Evolutionary conservation across 1,140 invertebrate genomes (phyloP).

Genomic region (Eufriesea mexicana): DNA sequence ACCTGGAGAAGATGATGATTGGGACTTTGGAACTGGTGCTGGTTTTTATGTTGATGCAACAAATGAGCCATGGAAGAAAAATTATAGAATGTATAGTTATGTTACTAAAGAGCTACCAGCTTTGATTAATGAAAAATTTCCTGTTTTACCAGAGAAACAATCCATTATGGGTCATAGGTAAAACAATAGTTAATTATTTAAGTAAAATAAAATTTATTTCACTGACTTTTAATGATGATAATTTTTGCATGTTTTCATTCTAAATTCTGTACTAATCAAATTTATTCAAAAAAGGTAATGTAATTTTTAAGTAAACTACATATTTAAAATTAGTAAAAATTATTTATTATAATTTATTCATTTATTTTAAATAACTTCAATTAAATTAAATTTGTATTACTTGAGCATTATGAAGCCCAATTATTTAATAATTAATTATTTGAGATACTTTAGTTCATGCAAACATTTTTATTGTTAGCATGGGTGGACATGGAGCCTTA

Average conservation of each 20-base stretch:
- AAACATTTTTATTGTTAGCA: constrained; percentile 84
- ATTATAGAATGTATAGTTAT: constrained; percentile 99
- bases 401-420: too few species aligned
- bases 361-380: too few species aligned
- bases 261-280: background rate
- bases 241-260: background rate
- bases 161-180: constrained; percentile 95
- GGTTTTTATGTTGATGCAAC: constrained; percentile 98
- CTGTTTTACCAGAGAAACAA: constrained; percentile 84
- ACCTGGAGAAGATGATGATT: constrained; percentile 93
- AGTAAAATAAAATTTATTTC: background rate
- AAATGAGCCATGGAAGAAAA: constrained; percentile 94
- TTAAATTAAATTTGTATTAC: too few species aligned
- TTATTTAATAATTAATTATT: constrained; percentile 11
- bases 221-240: background rate
- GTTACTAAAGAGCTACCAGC: constrained; percentile 94
- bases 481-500: constrained; percentile 98
- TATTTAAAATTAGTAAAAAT: too few species aligned
- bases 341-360: too few species aligned
- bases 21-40: constrained; percentile 97
- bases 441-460: background rate
- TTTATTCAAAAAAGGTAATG: background rate
- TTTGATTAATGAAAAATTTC: constrained; percentile 90
- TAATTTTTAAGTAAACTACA: too few species aligned
- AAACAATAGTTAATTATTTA: constrained; percentile 23